Conservation (phyloP, 1,140 invertebrate genomes). For the Mycetomoellerius zeteki region DNA sequence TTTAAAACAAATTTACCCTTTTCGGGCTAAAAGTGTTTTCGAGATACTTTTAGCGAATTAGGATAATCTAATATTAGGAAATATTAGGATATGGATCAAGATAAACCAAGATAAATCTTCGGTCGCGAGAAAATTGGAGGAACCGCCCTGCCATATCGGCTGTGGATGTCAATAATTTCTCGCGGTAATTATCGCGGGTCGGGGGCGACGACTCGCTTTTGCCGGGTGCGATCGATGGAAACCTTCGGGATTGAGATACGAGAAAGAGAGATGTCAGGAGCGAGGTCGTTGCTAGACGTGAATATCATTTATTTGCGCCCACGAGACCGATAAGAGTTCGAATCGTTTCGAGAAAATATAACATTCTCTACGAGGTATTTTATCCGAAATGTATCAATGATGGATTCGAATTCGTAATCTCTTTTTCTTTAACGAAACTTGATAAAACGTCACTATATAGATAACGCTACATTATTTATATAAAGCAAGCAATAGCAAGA, state of each 20-base stretch:
- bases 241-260: slow-evolving; percentile 53
- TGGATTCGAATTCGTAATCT: neutral
- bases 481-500: neutral
- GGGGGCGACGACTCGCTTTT: slow-evolving; percentile 51
- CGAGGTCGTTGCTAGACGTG: slow-evolving; percentile 24
- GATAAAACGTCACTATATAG: neutral
- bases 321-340: slow-evolving; percentile 2
- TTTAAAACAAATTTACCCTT: neutral
- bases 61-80: neutral
- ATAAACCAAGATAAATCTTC: neutral
- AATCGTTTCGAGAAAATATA: slow-evolving; percentile 20
- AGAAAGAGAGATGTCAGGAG: slow-evolving; percentile 29
- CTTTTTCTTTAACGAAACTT: slow-evolving; percentile 15
- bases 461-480: slow-evolving; percentile 1
- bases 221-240: slow-evolving; percentile 44
- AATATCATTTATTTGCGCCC: slow-evolving; percentile 38
- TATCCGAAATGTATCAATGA: neutral
- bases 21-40: no score
- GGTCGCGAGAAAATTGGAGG: neutral
- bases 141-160: neutral
- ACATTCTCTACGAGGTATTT: neutral
- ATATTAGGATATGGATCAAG: neutral
- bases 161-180: slow-evolving; percentile 41
- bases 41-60: neutral
- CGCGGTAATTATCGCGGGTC: slow-evolving; percentile 39